Conservation (phyloP, 2,888 invertebrate genomes). For the Scaptomyza parva region DNA sequence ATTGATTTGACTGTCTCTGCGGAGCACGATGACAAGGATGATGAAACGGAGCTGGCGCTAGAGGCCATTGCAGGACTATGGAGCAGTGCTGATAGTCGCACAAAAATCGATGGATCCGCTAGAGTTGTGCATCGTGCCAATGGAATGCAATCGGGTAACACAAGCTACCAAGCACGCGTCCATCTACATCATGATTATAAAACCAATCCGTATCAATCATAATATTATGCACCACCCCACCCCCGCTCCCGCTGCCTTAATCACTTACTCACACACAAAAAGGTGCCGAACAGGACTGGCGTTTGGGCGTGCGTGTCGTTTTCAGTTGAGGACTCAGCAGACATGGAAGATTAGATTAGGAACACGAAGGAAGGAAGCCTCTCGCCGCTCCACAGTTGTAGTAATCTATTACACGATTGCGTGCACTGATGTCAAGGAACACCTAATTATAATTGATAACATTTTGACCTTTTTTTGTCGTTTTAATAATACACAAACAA, state of each 20-base stretch:
- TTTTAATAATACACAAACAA: slow-evolving; percentile 15
- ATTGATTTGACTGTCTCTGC: slow-evolving; percentile 83
- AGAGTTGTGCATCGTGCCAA: slow-evolving; percentile 80
- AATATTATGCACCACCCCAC: too few species aligned
- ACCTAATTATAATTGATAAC: slow-evolving; percentile 40
- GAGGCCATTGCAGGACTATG: slow-evolving; percentile 84
- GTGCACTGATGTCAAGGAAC: slow-evolving; percentile 26
- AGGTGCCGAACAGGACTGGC: slow-evolving; percentile 79
- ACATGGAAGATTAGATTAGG: neutral
- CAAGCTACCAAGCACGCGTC: slow-evolving; percentile 81
- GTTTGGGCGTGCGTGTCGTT: slow-evolving; percentile 72
- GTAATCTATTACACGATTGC: slow-evolving; percentile 35
- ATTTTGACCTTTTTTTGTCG: slow-evolving; percentile 53
- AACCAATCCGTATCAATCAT: slow-evolving; percentile 60
- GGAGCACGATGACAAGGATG: slow-evolving; percentile 82
- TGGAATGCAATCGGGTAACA: slow-evolving; percentile 82
- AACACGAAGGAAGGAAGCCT: neutral
- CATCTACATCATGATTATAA: slow-evolving; percentile 84
- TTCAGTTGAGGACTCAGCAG: slow-evolving; percentile 59
- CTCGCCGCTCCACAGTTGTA: slow-evolving; percentile 2
- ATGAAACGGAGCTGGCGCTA: slow-evolving; percentile 82
- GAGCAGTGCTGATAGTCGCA: slow-evolving; percentile 82
- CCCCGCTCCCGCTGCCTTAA: too few species aligned
- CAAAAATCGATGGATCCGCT: slow-evolving; percentile 83
- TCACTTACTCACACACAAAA: slow-evolving; percentile 20